These are phyloP conservation scores for Ferrisia virgata DNA, from an alignment of 2,888 invertebrate genomes.

Conservation along the genomic window DNA sequence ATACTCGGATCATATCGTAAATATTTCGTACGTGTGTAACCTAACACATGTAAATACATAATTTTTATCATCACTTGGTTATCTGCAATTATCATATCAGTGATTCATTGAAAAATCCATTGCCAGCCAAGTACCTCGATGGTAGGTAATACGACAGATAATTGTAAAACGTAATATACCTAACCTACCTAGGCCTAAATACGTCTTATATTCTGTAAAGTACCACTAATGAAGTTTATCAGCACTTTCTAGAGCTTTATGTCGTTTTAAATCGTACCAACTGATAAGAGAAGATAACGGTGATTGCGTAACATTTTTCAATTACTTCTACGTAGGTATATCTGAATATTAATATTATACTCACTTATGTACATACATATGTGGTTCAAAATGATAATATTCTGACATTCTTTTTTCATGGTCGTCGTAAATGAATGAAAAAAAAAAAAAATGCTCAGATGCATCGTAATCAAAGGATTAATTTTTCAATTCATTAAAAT, in stretches of 20 bases:
- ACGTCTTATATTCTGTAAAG: not conserved
- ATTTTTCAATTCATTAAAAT: too few species aligned
- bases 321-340: not conserved
- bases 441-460: too few species aligned
- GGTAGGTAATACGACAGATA: too few species aligned
- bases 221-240: not conserved
- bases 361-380: too few species aligned
- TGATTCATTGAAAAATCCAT: not conserved
- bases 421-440: too few species aligned
- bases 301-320: not conserved
- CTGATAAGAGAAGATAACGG: not conserved
- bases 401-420: too few species aligned
- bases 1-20: too few species aligned
- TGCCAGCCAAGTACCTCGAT: not conserved
- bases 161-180: not conserved
- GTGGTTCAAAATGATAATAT: not conserved
- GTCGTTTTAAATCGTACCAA: not conserved
- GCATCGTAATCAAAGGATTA: too few species aligned
- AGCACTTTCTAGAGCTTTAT: not conserved
- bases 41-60: not conserved
- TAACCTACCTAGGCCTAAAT: not conserved
- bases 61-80: not conserved
- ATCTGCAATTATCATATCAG: not conserved
- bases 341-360: too few species aligned
- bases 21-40: too few species aligned